Conservation (phyloP, 2,888 invertebrate species). For the Idaea dimidiata region DNA sequence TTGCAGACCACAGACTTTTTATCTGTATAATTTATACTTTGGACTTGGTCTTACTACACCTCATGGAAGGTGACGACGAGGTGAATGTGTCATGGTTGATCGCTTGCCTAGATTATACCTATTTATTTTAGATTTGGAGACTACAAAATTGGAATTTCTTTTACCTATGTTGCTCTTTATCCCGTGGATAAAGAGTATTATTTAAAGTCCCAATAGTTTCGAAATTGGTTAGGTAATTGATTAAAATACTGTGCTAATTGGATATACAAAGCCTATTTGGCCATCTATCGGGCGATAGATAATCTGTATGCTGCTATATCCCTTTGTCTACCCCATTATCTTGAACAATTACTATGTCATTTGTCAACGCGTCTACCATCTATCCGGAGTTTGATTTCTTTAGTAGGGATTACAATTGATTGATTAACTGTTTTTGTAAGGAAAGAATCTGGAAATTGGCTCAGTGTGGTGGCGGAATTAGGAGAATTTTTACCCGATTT, state of each 20-base stretch:
- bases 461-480: slow-evolving; percentile 2
- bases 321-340: slow-evolving; percentile 57
- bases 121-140: background rate
- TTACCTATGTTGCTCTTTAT: too few relatives aligned
- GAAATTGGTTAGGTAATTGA: too few relatives aligned
- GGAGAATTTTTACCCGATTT: background rate
- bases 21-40: background rate
- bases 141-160: background rate
- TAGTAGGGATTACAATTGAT: slow-evolving; percentile 61
- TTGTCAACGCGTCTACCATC: slow-evolving; percentile 62
- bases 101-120: background rate
- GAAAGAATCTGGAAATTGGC: slow-evolving; percentile 20
- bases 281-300: background rate
- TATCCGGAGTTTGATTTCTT: slow-evolving; percentile 62
- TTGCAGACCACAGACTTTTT: background rate
- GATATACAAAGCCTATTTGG: background rate
- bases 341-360: slow-evolving; percentile 71
- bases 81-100: background rate
- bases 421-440: slow-evolving; percentile 57
- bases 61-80: background rate
- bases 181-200: too few relatives aligned
- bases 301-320: slow-evolving; percentile 50
- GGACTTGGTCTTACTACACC: background rate
- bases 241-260: background rate
- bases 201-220: too few relatives aligned